Evolutionary conservation across 2,888 invertebrate genomes (phyloP).

Genomic region (Lamellibrachia satsuma): DNA sequence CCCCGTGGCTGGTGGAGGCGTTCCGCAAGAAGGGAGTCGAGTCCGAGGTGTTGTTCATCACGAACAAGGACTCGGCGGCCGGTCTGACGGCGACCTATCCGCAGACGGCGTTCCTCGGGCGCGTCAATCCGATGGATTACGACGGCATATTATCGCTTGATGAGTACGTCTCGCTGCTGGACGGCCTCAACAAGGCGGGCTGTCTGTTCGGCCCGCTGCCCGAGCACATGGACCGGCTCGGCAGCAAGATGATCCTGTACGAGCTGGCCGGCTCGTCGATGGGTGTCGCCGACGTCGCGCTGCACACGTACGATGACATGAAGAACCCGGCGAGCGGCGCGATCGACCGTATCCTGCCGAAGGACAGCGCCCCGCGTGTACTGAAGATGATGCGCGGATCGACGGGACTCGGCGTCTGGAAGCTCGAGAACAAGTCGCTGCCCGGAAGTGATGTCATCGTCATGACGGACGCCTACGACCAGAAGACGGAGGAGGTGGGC

Average conservation of each 20-base stretch:
- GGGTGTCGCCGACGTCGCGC: constrained; percentile 32
- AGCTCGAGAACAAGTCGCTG: constrained; percentile 33
- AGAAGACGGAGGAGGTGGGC: constrained; percentile 29
- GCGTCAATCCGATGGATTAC: constrained; percentile 39
- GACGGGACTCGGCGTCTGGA: constrained; percentile 38
- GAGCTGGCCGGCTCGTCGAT: constrained; percentile 38
- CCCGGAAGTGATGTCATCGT: constrained; percentile 32
- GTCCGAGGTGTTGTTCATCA: constrained; percentile 34
- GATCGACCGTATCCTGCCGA: constrained; percentile 39
- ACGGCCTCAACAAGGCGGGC: neutral
- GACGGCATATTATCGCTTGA: neutral
- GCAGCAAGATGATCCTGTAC: constrained; percentile 38
- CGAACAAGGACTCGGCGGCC: constrained; percentile 34
- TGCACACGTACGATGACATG: constrained; percentile 35
- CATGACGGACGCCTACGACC: constrained; percentile 35
- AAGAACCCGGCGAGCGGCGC: constrained; percentile 29
- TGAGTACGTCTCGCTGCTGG: neutral
- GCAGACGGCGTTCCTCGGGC: constrained; percentile 34
- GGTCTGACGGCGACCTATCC: constrained; percentile 34
- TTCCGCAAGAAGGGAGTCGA: constrained; percentile 35
- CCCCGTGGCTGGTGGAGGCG: constrained; percentile 38
- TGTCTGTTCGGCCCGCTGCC: constrained; percentile 33
- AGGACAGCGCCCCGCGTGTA: constrained; percentile 36
- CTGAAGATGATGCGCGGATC: constrained; percentile 42
- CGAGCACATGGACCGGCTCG: constrained; percentile 40